Base-by-base conservation (phyloP, 2,888 invertebrate genomes). In the Folsomia manolachei region DNA sequence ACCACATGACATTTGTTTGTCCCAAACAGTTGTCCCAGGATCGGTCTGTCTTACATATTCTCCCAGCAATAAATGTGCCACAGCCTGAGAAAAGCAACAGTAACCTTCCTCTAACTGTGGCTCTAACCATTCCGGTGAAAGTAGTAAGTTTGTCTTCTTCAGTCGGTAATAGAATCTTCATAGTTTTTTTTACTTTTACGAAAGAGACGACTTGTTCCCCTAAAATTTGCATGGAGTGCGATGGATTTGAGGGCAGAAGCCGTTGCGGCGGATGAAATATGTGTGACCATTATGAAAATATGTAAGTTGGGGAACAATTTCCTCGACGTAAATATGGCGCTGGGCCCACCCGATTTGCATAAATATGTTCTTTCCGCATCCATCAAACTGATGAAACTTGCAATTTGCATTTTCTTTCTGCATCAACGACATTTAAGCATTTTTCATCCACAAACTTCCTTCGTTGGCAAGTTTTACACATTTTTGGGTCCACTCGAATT, bases 301-400 rank as follows among this genome's bases (percentile, higher is more conserved):
- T 78, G 79, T 76, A 76, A 75, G 75, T 78, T 78, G 7, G 75
- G 77, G 74, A 76, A 78, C 74, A 75, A 78, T 75, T 78, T 77
- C 77, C 75, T 76, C 70, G 66, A 70, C 73, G 73, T 76, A 77
- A 78, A 78, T 78, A 79, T 78, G 80, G 80, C 79, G 74, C 63
- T 74, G 74, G 76, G 76, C 78, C 79, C 77, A 75, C 69, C 76
- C 74, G 74, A 81, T 80, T 81, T 80, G 80, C 81, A 81, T 81
- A 81, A 80, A 80, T 79, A 81, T 78, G 77, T 80, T 79, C 73
- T 79, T 75, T 74, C 72, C 67, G 77, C 77, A 80, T 80, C 79
- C 75, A 80, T 80, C 80, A 80, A 79, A 77, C 73, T 78, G 78
- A 79, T 79, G 76, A 76, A 79, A 77, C 77, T 79, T 78, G 78